These are phyloP conservation scores for Incurvaria masculella DNA, from an alignment of 2,888 invertebrate genomes.

Conservation along the genomic window DNA sequence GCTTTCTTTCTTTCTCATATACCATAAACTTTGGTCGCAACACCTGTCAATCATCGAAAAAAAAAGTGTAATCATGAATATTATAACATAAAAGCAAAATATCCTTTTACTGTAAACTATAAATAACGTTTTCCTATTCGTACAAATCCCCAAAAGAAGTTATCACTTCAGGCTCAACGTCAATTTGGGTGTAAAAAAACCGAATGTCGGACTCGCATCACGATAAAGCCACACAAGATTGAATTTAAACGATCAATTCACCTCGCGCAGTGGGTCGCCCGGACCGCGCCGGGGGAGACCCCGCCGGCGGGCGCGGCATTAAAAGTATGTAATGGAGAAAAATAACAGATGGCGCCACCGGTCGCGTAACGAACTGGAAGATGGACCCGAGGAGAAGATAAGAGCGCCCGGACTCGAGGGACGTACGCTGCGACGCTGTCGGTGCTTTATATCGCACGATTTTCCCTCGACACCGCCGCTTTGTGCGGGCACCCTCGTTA, in stretches of 20 bases:
- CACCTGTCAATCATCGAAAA: too few species aligned
- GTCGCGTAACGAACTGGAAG: conserved; percentile 41
- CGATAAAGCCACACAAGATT: too few species aligned
- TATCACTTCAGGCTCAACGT: too few species aligned
- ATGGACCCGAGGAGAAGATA: conserved; percentile 30
- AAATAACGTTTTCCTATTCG: too few species aligned
- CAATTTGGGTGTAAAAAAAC: too few species aligned
- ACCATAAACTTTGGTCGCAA: too few species aligned
- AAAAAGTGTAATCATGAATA: too few species aligned
- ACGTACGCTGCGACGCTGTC: conserved; percentile 39
- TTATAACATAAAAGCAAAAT: too few species aligned
- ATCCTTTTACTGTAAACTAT: too few species aligned
- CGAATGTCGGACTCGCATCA: conserved; percentile 27
- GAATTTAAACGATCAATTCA: conserved; percentile 42
- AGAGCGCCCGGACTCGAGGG: conserved; percentile 32
- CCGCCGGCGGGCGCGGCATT: conserved; percentile 33
- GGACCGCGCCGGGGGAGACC: conserved; percentile 33
- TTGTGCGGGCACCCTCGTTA: not conserved
- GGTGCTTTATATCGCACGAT: too few species aligned
- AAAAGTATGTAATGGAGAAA: conserved; percentile 49
- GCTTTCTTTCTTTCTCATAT: too few species aligned
- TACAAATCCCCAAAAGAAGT: too few species aligned
- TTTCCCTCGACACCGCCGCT: conserved; percentile 43
- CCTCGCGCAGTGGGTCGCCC: conserved; percentile 39
- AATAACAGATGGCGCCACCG: conserved; percentile 42